These are phyloP conservation scores for Timema cristinae DNA, from an alignment of 2,888 invertebrate genomes.

Conservation along the genomic window DNA sequence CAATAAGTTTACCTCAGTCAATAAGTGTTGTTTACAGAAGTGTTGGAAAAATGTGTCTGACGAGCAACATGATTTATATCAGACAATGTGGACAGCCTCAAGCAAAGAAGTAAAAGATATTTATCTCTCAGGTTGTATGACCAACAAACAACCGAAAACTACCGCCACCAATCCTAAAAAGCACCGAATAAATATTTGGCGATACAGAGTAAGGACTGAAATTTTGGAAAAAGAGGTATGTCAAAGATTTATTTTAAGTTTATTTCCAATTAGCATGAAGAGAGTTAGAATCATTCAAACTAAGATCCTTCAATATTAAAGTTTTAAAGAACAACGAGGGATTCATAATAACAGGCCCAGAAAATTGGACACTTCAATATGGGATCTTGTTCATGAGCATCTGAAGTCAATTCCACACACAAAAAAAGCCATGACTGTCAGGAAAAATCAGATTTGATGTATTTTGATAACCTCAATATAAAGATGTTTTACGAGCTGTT, in stretches of 20 bases:
- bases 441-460: constrained; percentile 7
- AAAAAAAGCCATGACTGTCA: background rate
- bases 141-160: background rate
- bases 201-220: no score
- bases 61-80: background rate
- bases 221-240: no score
- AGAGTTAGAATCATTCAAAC: background rate
- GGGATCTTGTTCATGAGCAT: background rate
- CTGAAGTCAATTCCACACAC: constrained; percentile 6
- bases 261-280: constrained; percentile 11
- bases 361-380: constrained; percentile 3
- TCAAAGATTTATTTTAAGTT: background rate
- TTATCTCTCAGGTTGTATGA: background rate
- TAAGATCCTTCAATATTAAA: background rate
- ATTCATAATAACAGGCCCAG: background rate
- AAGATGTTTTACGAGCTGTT: background rate
- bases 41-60: no score
- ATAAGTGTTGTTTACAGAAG: background rate
- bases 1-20: background rate
- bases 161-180: background rate
- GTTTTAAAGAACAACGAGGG: background rate
- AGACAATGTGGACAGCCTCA: background rate
- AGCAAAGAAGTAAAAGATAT: background rate
- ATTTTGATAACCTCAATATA: background rate
- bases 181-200: background rate